Base-by-base conservation (phyloP, 2,113 vertebrate genomes). In the Cyanoderma ruficeps region DNA sequence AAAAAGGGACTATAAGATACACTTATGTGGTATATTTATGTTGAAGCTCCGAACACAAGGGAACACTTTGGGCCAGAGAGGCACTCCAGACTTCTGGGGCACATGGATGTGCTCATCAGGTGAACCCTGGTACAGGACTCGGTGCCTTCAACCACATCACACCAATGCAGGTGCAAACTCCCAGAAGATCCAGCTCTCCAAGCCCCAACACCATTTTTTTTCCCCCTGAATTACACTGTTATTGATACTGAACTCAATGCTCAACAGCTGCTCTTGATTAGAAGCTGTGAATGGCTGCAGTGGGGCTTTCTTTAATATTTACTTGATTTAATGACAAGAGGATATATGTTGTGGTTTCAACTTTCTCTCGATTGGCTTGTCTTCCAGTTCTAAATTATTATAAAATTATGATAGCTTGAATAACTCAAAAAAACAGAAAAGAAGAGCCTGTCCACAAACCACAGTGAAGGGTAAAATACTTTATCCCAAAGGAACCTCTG, bases 81-180 rank as follows among this genome's bases (percentile, higher is more conserved):
- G 47, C 3, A 18, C 20, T 70, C 50, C 35, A 7, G 1, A n/a
- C 15, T 79, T n/a, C 71, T 24, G 68, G 18, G 15, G 20, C n/a
- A 59, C 50, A 46, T 8, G 18, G 70, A 42, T 20, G 33, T 6
- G 1, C 31, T 53, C 64, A 46, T 30, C 31, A 75, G 22, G 41
- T 21, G 72, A 65, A 2, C 22, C 18, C n/a, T 11, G 14, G 28
- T 17, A 78, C 7, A 27, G 23, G 13, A 59, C 52, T 27, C 5
- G 0, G 16, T 11, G 3, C 17, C 33, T 18, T 33, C 59, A 53
- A 6, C 60, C 30, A 19, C 46, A 52, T 13, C 47, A 13, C 64
- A 74, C 1, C 0, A n/a, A 18, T 0, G 1, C 4, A 4, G 5
- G 15, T 5, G 5, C 2, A 9, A 86, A 31, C 37, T 50, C 67